Percentiles rank a stretch among this genome's conserved stretches.
These are phyloP conservation scores for Cephus spinipes DNA, from an alignment of 2,888 invertebrate genomes.

Conservation along the genomic window DNA sequence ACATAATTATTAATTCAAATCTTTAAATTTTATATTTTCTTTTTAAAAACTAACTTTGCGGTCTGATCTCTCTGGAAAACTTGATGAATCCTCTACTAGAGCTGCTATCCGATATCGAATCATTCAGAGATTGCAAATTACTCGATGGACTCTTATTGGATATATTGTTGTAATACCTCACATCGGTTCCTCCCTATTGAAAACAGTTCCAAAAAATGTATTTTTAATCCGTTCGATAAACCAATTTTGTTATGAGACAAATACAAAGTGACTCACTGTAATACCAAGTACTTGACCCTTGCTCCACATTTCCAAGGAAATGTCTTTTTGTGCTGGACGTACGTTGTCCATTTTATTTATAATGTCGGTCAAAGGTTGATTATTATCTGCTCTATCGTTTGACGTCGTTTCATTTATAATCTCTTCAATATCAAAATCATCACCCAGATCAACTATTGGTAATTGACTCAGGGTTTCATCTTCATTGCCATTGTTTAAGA, in stretches of 20 bases:
- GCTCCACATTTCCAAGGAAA: slow-evolving; percentile 46
- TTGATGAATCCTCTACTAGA: slow-evolving; percentile 51
- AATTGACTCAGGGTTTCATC: slow-evolving; percentile 49
- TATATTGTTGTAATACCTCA: slow-evolving; percentile 23
- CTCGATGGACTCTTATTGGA: slow-evolving; percentile 7
- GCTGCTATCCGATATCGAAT: slow-evolving; percentile 21
- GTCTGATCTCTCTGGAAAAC: slow-evolving; percentile 58
- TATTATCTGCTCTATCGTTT: neutral
- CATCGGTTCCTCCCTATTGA: slow-evolving; percentile 48
- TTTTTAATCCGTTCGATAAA: neutral
- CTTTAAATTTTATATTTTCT: neutral
- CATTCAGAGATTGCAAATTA: slow-evolving; percentile 14
- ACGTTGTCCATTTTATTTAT: neutral
- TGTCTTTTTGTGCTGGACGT: neutral
- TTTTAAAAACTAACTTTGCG: slow-evolving; percentile 51
- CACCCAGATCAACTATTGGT: slow-evolving; percentile 57
- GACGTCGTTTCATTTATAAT: slow-evolving; percentile 17
- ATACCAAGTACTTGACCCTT: slow-evolving; percentile 56
- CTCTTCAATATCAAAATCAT: slow-evolving; percentile 51
- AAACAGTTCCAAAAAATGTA: neutral
- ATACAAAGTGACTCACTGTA: slow-evolving; percentile 31
- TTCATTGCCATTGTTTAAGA: neutral
- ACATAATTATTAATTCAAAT: neutral
- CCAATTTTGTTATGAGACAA: neutral
- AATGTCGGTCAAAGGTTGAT: neutral